Percentiles rank a stretch among this genome's conserved stretches.
Evolutionary conservation across 2,113 vertebrate species (phyloP).

Genomic region (Chionis minor): DNA sequence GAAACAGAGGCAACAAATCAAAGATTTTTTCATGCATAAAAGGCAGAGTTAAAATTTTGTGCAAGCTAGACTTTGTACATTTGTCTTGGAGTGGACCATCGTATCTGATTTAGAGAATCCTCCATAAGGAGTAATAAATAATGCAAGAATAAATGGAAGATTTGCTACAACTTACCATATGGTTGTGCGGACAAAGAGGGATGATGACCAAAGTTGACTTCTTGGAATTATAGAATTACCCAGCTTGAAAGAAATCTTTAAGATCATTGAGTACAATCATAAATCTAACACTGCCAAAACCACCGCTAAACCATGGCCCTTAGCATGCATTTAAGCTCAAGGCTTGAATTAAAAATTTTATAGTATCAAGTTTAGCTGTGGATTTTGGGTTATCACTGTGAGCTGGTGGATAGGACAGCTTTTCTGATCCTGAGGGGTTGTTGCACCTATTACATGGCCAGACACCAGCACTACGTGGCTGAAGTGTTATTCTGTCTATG

Average conservation of each 20-base stretch:
- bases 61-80: background rate
- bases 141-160: background rate
- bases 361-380: background rate
- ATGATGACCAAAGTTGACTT: background rate
- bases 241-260: no score
- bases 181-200: background rate
- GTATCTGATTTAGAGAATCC: background rate
- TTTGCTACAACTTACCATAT: background rate
- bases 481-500: background rate
- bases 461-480: rapidly evolving
- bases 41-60: background rate
- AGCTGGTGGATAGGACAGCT: background rate
- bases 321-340: background rate
- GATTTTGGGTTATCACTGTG: background rate
- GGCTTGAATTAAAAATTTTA: background rate
- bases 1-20: background rate
- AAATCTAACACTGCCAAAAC: no score
- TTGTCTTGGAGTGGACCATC: background rate
- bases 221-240: no score
- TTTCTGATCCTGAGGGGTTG: background rate
- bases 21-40: background rate
- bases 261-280: no score
- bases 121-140: background rate
- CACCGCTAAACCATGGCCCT: no score
- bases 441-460: no score